Evolutionary conservation across 2,888 invertebrate genomes (phyloP), one percentile per base, ranked within the genome.

Genomic region (Orthosia gothica): DNA sequence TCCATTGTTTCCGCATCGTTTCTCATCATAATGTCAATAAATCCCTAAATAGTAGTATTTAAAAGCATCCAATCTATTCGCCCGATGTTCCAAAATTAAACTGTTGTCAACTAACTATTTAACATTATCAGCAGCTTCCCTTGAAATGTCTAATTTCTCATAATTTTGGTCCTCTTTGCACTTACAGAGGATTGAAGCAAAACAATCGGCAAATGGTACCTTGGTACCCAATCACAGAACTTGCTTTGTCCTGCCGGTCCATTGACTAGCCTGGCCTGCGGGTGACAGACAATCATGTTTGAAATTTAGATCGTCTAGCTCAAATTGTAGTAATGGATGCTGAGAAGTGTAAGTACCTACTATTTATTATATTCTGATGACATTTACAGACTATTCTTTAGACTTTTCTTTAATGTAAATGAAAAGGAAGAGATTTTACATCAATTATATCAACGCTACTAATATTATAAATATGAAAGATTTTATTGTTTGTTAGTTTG

Each of bases 221-320:
- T 70, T 61, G 70, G 65, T 52, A 58, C 20, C 50, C 76, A 71
- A 81, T 72, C 71, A 72, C 45, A 70, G 68, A 58, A 57, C 59
- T 71, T 7, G 71, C 71, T 71, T 81, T 81, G 76, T 81, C 23
- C 23, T 23, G 11, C 13, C 13, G 23, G 16, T 61, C 68, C 64
- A 67, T 75, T 66, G 68, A 65, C 20, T 50, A 26, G 40, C 15
- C 12, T 13, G 26, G 18, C n/a, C 49, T 82, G 82, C 11, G 47
- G 23, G 59, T 70, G 82, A 76, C 82, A 72, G 49, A 81, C 69
- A 71, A 62, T 81, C 84, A 76, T 59, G 45, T 55, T 62, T 57
- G 76, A 65, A 55, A 26, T 71, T 70, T 20, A 45, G 32, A 62
- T 63, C 62, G 20, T 81, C 70, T 52, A 57, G n/a, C 52, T 68